Evolutionary conservation across 2,888 invertebrate species (phyloP).

Genomic region (Camponotus fellah): DNA sequence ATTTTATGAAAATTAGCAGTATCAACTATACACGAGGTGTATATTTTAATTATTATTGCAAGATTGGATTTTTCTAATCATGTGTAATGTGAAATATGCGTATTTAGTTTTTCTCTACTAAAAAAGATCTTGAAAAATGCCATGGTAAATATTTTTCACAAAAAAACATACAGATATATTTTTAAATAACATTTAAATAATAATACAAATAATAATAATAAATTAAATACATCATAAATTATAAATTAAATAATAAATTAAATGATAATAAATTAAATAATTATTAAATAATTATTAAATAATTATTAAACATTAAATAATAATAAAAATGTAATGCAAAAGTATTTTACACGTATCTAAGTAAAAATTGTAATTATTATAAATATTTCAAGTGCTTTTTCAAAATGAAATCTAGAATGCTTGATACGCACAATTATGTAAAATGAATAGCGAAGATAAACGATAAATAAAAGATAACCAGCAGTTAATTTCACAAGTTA

Average conservation of each 20-base stretch:
- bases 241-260: no score
- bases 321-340: no score
- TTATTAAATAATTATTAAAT: no score
- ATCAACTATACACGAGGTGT: background rate
- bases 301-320: background rate
- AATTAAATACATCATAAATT: no score
- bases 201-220: no score
- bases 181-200: background rate
- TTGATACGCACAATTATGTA: background rate
- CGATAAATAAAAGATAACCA: background rate
- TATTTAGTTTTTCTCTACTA: background rate
- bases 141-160: background rate
- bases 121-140: background rate
- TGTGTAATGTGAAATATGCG: background rate
- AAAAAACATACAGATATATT: background rate
- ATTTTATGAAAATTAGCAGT: background rate
- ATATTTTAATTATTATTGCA: background rate
- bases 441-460: background rate
- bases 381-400: background rate
- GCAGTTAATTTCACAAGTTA: conserved; percentile 1
- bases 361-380: background rate
- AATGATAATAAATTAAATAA: no score
- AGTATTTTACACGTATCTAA: background rate
- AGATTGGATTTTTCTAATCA: background rate
- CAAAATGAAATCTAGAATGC: background rate